These are phyloP conservation scores for Paragorgia papillata DNA, from an alignment of 92 coral and sea anemone species.

Conservation along the genomic window DNA sequence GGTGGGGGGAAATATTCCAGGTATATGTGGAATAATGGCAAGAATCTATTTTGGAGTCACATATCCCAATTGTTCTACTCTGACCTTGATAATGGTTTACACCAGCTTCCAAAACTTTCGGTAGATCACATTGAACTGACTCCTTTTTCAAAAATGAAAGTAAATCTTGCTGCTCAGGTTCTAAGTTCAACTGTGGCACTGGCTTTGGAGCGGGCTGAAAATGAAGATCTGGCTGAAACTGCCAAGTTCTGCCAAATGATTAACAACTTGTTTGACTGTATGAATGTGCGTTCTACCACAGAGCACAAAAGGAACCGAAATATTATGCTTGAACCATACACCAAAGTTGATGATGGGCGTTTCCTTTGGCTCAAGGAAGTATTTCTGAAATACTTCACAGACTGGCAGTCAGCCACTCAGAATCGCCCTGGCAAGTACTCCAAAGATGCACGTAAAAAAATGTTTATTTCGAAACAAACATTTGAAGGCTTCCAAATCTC, in stretches of 20 bases:
- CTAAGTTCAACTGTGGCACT: slow-evolving; percentile 57
- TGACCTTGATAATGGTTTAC: too few species aligned
- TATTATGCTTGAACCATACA: slow-evolving; percentile 33
- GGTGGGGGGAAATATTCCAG: slow-evolving; percentile 53
- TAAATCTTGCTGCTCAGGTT: slow-evolving; percentile 59
- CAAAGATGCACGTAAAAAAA: slow-evolving; percentile 48
- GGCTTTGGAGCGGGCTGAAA: too few species aligned
- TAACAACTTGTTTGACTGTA: slow-evolving; percentile 17
- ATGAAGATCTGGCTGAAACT: slow-evolving; percentile 48
- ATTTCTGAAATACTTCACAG: slow-evolving; percentile 46
- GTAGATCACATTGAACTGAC: slow-evolving; percentile 54
- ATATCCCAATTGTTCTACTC: slow-evolving; percentile 51
- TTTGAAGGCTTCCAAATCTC: slow-evolving; percentile 53
- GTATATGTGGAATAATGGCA: slow-evolving; percentile 59
- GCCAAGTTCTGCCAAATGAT: slow-evolving; percentile 54
- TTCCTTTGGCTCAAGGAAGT: slow-evolving; percentile 17
- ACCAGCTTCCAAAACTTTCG: slow-evolving; percentile 50
- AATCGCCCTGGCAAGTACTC: slow-evolving; percentile 57
- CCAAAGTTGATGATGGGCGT: slow-evolving; percentile 44
- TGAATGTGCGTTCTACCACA: not conserved
- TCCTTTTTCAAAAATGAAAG: slow-evolving; percentile 52
- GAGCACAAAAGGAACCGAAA: slow-evolving; percentile 10
- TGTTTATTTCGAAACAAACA: slow-evolving; percentile 63
- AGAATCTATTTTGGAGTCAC: slow-evolving; percentile 48
- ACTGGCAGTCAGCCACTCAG: slow-evolving; percentile 51